Conservation (phyloP, 2,888 invertebrate genomes). For the Altica lythri region DNA sequence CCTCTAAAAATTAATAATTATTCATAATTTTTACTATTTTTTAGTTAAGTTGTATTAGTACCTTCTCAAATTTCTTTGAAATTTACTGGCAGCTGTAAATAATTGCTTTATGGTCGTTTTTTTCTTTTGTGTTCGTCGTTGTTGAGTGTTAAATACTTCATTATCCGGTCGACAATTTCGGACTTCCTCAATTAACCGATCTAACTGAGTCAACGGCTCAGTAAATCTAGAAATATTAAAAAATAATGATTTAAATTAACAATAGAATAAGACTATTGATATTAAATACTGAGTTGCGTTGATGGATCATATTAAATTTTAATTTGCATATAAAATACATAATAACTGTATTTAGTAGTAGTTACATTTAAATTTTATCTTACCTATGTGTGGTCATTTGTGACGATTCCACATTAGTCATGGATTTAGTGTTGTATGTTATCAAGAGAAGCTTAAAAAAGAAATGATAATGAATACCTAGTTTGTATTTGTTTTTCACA, state of each 20-base stretch:
- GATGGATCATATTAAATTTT: too few species aligned
- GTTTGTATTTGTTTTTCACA: too few species aligned
- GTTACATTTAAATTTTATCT: too few species aligned
- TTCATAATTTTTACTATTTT: not conserved
- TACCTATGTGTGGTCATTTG: too few species aligned
- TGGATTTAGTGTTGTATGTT: too few species aligned
- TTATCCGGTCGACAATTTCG: slow-evolving; percentile 63
- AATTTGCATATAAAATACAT: too few species aligned
- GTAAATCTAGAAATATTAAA: slow-evolving; percentile 61
- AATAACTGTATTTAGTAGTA: too few species aligned
- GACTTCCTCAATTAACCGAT: slow-evolving; percentile 75
- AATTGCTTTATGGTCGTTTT: slow-evolving; percentile 91
- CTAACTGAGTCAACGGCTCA: slow-evolving; percentile 73
- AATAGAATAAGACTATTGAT: too few species aligned
- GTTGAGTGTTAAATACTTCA: slow-evolving; percentile 67
- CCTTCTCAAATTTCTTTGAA: slow-evolving; percentile 90
- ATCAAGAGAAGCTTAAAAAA: too few species aligned
- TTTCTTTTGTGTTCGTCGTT: slow-evolving; percentile 72
- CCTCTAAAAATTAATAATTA: slow-evolving; percentile 66
- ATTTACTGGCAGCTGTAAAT: slow-evolving; percentile 95
- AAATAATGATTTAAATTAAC: not conserved
- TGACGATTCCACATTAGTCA: too few species aligned
- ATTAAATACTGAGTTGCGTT: too few species aligned
- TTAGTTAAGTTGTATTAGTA: slow-evolving; percentile 46
- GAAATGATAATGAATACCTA: too few species aligned